These are phyloP conservation scores for Zaprionus nigranus DNA, from an alignment of 1,140 invertebrate species.

Conservation along the genomic window DNA sequence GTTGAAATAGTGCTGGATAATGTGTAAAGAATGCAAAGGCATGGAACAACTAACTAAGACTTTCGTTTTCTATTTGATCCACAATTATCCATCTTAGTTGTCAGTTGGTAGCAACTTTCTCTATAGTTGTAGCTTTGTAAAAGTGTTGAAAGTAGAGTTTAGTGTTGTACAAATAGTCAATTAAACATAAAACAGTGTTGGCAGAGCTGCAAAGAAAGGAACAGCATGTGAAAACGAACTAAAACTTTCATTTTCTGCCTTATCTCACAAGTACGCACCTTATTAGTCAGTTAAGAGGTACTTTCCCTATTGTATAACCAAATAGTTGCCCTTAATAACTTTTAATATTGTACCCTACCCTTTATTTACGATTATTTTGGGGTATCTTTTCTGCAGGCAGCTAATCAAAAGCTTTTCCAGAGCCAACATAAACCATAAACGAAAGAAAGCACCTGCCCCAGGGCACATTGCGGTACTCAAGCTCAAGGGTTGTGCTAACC, in stretches of 20 bases:
- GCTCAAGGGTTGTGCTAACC: background rate
- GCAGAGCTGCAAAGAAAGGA: background rate
- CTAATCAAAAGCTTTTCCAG: conserved; percentile 3
- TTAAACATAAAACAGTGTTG: background rate
- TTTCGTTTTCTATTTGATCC: no score
- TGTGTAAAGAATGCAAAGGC: no score
- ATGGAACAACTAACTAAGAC: no score
- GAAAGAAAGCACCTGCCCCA: conserved; percentile 2
- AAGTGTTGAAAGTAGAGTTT: background rate
- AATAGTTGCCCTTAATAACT: conserved; percentile 1
- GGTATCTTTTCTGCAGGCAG: background rate
- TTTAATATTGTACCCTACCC: background rate
- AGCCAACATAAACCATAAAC: background rate
- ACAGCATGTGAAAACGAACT: background rate
- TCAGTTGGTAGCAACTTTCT: no score
- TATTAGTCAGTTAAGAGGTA: background rate
- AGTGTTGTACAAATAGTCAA: background rate
- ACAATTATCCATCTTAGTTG: no score
- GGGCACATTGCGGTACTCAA: background rate
- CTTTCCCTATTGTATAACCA: background rate
- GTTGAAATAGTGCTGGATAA: no score
- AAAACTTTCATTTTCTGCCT: background rate
- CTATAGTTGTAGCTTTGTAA: no score
- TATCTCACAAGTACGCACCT: background rate
- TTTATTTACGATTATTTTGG: conserved; percentile 3